phyloP scores from a whole-genome alignment of 53 echinoderm and acorn worm genomes.

The Mesocentrotus franciscanus region DNA sequence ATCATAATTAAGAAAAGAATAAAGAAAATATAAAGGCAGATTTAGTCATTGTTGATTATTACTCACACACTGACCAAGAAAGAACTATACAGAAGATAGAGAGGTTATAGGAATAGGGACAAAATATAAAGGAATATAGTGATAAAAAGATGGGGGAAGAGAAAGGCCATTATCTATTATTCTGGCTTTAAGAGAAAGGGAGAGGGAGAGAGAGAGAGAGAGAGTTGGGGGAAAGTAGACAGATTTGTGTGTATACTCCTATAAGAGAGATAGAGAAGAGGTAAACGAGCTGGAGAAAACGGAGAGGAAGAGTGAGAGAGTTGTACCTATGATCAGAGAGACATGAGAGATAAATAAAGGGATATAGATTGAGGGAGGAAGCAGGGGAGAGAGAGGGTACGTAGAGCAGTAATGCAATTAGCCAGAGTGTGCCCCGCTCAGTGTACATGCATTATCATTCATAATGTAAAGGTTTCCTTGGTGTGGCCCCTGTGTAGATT shows the following conservation, averaged over 20 bases:
- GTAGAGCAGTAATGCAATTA: slow-evolving; percentile 57
- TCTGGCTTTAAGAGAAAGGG: neutral
- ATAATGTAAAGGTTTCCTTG: slow-evolving; percentile 36
- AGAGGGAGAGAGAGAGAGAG: neutral
- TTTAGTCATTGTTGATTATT: too few relatives aligned
- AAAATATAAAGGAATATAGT: neutral
- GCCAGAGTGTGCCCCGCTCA: slow-evolving; percentile 50
- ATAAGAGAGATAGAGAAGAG: neutral
- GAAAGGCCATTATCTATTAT: neutral
- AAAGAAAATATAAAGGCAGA: too few relatives aligned
- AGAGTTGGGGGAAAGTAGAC: neutral
- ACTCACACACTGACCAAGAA: too few relatives aligned
- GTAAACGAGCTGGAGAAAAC: neutral
- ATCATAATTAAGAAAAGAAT: too few relatives aligned
- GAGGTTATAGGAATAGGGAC: too few relatives aligned
- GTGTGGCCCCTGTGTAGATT: slow-evolving; percentile 44
- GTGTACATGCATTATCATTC: slow-evolving; percentile 59
- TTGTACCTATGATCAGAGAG: neutral
- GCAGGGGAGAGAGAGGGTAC: neutral
- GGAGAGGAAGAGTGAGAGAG: neutral
- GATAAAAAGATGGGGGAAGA: neutral
- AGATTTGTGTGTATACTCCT: too few relatives aligned
- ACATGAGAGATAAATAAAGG: neutral
- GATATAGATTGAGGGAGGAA: neutral
- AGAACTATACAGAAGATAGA: too few relatives aligned